Evolutionary conservation across 1,140 invertebrate genomes (phyloP).

Genomic region (Monomorium pharaonis): DNA sequence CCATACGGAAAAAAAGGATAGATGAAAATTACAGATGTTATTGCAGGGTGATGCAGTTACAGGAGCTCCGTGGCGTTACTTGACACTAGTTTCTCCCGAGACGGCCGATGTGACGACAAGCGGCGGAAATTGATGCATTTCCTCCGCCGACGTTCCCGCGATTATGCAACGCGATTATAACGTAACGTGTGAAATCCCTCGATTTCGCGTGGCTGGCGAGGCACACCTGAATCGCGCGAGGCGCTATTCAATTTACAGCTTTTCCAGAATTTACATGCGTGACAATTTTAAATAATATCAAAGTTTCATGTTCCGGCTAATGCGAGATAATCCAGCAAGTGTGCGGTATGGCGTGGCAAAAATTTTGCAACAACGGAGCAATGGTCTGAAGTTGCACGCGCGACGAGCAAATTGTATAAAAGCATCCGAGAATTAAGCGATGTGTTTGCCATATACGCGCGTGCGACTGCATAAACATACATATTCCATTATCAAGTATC

Average conservation of each 20-base stretch:
- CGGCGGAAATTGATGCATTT: conserved; percentile 48
- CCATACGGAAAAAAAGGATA: conserved; percentile 33
- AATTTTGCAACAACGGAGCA: neutral
- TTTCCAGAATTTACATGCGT: neutral
- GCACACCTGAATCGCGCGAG: neutral
- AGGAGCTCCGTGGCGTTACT: conserved; percentile 57
- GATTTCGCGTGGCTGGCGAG: neutral
- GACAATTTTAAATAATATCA: neutral
- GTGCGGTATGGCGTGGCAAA: neutral
- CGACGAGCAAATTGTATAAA: neutral
- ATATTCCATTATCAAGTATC: conserved; percentile 41
- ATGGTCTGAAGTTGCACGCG: neutral
- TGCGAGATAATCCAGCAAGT: neutral
- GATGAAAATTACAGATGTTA: conserved; percentile 41
- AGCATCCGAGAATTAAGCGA: conserved; percentile 1
- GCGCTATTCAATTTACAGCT: neutral
- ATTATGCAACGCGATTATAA: conserved; percentile 39
- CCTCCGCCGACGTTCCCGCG: conserved; percentile 14
- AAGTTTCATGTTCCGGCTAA: neutral
- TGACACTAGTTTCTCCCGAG: conserved; percentile 42
- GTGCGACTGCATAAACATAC: conserved; percentile 24
- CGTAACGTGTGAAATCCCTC: neutral
- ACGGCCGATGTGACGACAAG: conserved; percentile 30
- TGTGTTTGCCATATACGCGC: neutral
- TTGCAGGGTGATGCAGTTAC: conserved; percentile 11